A percentile compares a stretch with the other conserved stretches of the same genome.
These are phyloP conservation scores for Tenthredo notha DNA, from an alignment of 2,888 invertebrate genomes.

Conservation along the genomic window DNA sequence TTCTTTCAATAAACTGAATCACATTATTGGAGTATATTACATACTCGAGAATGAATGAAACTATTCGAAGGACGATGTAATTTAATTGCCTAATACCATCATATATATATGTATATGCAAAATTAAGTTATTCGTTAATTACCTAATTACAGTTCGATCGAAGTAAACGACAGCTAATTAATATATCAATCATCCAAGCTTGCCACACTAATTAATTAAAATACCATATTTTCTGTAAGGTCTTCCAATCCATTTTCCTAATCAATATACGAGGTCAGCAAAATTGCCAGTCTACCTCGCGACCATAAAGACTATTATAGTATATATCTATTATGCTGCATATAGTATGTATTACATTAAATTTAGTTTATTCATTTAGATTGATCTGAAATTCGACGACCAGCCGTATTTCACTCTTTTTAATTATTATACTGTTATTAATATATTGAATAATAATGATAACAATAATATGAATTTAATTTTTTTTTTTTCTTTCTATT, in stretches of 20 bases:
- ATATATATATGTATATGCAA: background rate
- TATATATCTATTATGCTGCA: background rate
- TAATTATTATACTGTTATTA: no score
- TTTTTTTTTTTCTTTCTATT: no score
- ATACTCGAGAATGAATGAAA: background rate
- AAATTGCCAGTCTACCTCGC: constrained; percentile 19
- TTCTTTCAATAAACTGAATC: background rate
- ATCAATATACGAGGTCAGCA: background rate
- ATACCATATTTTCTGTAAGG: constrained; percentile 1
- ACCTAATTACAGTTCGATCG: background rate
- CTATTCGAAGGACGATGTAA: no score
- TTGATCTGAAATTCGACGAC: constrained; percentile 13
- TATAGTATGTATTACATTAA: background rate
- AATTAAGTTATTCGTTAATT: background rate
- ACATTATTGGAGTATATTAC: background rate
- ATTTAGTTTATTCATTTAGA: background rate
- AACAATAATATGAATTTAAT: no score
- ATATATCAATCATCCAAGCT: background rate
- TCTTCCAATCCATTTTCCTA: constrained; percentile 23
- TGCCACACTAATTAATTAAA: background rate
- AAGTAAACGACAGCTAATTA: background rate
- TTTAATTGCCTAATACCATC: no score
- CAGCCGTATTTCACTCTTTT: background rate
- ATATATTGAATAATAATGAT: no score
- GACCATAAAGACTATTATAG: background rate